Evolutionary conservation across 2,888 invertebrate species (phyloP).

Genomic region (Coleophora deauratella): DNA sequence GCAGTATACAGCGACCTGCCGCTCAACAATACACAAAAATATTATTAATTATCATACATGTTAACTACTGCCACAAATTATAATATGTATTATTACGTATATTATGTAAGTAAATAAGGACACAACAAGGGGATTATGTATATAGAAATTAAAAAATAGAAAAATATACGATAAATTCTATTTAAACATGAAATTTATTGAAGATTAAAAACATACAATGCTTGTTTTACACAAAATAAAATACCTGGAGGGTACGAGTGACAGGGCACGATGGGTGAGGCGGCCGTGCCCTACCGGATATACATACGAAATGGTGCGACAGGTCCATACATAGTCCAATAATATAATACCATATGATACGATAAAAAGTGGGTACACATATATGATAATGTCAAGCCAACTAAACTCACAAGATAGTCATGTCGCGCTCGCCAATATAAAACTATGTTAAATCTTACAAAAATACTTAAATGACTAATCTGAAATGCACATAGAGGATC

Average conservation of each 20-base stretch:
- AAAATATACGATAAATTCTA: constrained; percentile 72
- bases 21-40: constrained; percentile 50
- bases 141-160: constrained; percentile 68
- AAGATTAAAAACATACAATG: constrained; percentile 72
- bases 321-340: constrained; percentile 68
- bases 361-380: constrained; percentile 64
- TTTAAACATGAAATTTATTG: constrained; percentile 74
- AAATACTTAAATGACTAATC: constrained; percentile 73
- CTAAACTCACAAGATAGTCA: constrained; percentile 67
- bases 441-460: constrained; percentile 72
- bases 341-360: constrained; percentile 70
- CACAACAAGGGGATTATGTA: constrained; percentile 44
- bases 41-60: constrained; percentile 37
- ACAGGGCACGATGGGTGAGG: constrained; percentile 34
- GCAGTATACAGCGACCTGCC: constrained; percentile 55
- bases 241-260: constrained; percentile 60
- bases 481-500: constrained; percentile 72
- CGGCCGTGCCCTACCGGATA: constrained; percentile 36
- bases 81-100: constrained; percentile 46
- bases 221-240: constrained; percentile 71
- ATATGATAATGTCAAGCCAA: constrained; percentile 70
- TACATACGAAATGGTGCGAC: constrained; percentile 44
- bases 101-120: constrained; percentile 63
- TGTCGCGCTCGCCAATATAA: constrained; percentile 69
- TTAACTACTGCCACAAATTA: constrained; percentile 70